Conservation (phyloP, 2,797 vertebrate species). For the Pitangus sulphuratus region DNA sequence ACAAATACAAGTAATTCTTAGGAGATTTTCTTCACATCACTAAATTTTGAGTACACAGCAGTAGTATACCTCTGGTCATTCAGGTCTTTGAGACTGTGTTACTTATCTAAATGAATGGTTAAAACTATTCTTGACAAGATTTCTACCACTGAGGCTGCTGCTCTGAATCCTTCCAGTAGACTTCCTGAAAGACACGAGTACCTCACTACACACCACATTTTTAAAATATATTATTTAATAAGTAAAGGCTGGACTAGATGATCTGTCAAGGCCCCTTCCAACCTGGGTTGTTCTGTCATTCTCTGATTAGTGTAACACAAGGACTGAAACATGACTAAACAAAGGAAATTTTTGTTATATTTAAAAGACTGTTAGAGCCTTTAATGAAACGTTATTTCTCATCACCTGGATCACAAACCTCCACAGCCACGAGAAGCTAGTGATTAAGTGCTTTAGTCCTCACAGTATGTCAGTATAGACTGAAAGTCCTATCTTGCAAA, state of each 20-base stretch:
- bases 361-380: neutral
- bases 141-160: neutral
- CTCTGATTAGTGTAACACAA: neutral
- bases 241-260: neutral
- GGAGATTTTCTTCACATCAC: neutral
- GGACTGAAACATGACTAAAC: neutral
- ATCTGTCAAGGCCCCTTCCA: neutral
- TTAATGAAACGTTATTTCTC: neutral
- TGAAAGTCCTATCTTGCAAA: neutral
- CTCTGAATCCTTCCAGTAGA: neutral
- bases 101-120: neutral
- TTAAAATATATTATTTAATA: neutral
- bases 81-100: neutral
- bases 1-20: neutral
- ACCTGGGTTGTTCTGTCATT: neutral
- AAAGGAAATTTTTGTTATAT: neutral
- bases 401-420: neutral
- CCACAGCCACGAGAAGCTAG: neutral
- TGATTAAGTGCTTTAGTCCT: neutral
- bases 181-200: neutral
- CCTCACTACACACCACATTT: neutral
- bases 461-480: neutral
- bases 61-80: neutral
- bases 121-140: neutral
- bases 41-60: neutral